Evolutionary conservation across 2,797 vertebrate species (phyloP).

Genomic region (Pseudocheirus occidentalis): DNA sequence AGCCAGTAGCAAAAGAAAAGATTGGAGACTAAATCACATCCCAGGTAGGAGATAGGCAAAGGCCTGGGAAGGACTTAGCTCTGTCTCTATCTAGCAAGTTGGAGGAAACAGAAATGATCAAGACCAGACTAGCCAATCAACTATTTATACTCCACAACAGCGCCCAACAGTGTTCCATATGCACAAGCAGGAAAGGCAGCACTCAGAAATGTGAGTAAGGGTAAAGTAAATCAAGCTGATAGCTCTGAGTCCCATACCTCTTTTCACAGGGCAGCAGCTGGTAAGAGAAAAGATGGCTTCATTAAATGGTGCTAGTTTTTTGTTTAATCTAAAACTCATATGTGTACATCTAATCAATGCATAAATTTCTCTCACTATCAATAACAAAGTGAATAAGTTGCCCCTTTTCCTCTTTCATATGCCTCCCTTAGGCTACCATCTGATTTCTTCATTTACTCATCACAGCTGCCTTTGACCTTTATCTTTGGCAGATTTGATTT

Average conservation of each 20-base stretch:
- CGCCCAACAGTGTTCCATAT: not conserved
- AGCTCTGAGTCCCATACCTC: not conserved
- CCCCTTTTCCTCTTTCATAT: not conserved
- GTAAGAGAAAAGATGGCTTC: not conserved
- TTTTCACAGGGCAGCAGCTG: not conserved
- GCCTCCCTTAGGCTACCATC: not conserved
- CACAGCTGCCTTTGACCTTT: not conserved
- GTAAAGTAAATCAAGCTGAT: not conserved
- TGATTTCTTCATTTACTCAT: not conserved
- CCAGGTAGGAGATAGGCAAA: not conserved
- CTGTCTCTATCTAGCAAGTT: not conserved
- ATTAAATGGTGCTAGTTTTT: not conserved
- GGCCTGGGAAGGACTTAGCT: not conserved
- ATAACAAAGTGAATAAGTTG: accelerated
- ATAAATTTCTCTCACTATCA: accelerated
- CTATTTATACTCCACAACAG: not conserved
- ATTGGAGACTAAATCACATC: not conserved
- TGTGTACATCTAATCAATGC: not conserved
- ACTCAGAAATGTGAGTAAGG: not conserved
- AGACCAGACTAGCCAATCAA: not conserved
- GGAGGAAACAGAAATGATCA: not conserved
- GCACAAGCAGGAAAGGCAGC: not conserved
- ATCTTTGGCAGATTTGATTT: not conserved
- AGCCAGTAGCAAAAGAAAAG: not conserved
- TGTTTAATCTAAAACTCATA: not conserved